Evolutionary conservation across 1,140 invertebrate species (phyloP), one percentile per base, ranked within the genome.

Genomic region (Tribolium madens): DNA sequence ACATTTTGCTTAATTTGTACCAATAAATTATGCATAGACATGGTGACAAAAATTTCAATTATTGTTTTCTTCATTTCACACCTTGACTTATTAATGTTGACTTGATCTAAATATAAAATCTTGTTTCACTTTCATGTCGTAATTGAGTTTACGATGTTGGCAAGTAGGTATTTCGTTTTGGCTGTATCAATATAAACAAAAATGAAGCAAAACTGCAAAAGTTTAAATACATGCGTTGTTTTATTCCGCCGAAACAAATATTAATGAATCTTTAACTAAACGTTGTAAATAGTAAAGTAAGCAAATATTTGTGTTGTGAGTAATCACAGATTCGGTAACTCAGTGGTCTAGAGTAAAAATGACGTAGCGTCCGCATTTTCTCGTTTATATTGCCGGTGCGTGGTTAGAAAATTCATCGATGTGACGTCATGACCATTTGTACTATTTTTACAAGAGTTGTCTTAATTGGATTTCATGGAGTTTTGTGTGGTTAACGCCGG

Each of bases 51-150:
- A 26, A 26, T 26, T 26, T 26, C 21, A 26, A 26, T 42, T 42
- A 9, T 7, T 1, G n/a, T 42, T 42, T 42, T 42, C 9, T 42
- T 42, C 9, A 1, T 42, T 42, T 10, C 36, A 42, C 18, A 57
- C 52, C 52, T 57, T 21, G 10, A 18, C 52, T 21, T 17, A 26
- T 57, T 57, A 42, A 42, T 42, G 52, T 57, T 57, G 52, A 18
- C 52, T 57, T 57, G 57, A 12, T 64, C 57, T 33, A 64, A 64
- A 64, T 64, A 10, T 33, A 33, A 64, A 12, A n/a, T 64, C 57
- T 64, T 64, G 57, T 64, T 64, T 64, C 57, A 64, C 57, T 64
- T 64, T 64, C 57, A n/a, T 64, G 57, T 64, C 57, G 57, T 64
- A 64, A 64, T 64, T 64, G 57, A 12, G 57, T 33, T 3, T 64